These are phyloP conservation scores for Drosophila suboccidentalis DNA, from an alignment of 2,888 invertebrate genomes.

Conservation along the genomic window DNA sequence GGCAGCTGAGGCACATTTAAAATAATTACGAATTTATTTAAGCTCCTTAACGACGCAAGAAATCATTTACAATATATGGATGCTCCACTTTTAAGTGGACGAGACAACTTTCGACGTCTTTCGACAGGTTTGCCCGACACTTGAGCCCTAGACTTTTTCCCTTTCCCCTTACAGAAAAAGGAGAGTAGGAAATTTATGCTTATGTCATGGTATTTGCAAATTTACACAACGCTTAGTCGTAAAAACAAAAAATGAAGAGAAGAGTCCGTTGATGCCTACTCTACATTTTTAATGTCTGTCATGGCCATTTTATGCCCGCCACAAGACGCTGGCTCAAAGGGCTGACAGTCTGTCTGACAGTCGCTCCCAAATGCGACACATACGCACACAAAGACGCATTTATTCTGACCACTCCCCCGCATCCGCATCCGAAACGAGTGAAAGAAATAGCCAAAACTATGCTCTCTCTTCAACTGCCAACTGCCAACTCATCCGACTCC, in stretches of 20 bases:
- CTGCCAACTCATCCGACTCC: conserved; percentile 38
- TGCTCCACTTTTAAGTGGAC: conserved; percentile 30
- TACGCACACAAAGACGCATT: conserved; percentile 65
- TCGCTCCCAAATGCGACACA: conserved; percentile 29
- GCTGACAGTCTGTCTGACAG: conserved; percentile 47
- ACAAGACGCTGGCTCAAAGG: conserved; percentile 53
- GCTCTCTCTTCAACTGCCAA: neutral
- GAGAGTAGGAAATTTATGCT: conserved; percentile 64
- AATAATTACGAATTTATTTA: conserved; percentile 81
- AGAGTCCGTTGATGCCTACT: conserved; percentile 44
- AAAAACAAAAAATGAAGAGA: conserved; percentile 54
- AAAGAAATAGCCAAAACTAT: conserved; percentile 59
- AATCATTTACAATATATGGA: conserved; percentile 71
- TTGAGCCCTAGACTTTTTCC: conserved; percentile 21
- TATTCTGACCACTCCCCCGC: conserved; percentile 54
- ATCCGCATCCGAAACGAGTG: conserved; percentile 11
- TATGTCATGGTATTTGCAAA: conserved; percentile 77
- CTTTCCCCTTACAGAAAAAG: neutral
- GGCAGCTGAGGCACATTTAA: conserved; percentile 67
- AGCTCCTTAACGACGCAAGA: conserved; percentile 71
- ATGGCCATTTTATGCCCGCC: conserved; percentile 56
- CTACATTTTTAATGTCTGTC: conserved; percentile 76
- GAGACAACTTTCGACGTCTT: conserved; percentile 15
- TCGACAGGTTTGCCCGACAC: conserved; percentile 27
- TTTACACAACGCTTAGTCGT: conserved; percentile 70